A percentile compares a stretch with the other conserved stretches of the same genome.
phyloP scores from a whole-genome alignment of 1,140 invertebrate species.

The Vanessa tameamea region DNA sequence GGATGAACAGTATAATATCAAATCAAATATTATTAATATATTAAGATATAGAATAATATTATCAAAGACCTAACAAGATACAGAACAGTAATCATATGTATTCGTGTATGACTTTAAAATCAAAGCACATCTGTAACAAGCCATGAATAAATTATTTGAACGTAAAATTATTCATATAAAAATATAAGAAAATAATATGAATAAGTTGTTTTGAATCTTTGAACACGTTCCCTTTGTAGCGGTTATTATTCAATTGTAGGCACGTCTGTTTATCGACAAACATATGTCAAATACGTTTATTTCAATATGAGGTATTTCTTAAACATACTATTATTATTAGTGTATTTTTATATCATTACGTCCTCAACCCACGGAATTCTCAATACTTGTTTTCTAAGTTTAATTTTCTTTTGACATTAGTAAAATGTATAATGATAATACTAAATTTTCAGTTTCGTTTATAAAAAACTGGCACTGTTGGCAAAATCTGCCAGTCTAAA shows the following conservation, averaged over 20 bases:
- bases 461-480: no score
- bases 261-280: constrained; percentile 1
- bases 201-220: background rate
- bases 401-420: no score
- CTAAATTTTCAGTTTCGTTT: no score
- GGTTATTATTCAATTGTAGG: background rate
- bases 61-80: background rate
- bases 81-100: background rate
- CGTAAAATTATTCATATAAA: no score
- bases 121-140: background rate
- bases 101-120: constrained; percentile 4
- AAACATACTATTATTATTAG: no score
- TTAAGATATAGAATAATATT: background rate
- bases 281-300: background rate
- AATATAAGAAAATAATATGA: no score
- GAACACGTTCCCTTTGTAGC: constrained; percentile 11
- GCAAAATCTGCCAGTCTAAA: no score
- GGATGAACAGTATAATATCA: no score
- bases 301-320: background rate
- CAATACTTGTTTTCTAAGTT: no score
- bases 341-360: no score
- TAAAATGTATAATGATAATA: no score
- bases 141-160: constrained; percentile 11
- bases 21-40: background rate
- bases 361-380: no score